Evolutionary conservation across 2,888 invertebrate genomes (phyloP).

Genomic region (Dasypogon diadema): DNA sequence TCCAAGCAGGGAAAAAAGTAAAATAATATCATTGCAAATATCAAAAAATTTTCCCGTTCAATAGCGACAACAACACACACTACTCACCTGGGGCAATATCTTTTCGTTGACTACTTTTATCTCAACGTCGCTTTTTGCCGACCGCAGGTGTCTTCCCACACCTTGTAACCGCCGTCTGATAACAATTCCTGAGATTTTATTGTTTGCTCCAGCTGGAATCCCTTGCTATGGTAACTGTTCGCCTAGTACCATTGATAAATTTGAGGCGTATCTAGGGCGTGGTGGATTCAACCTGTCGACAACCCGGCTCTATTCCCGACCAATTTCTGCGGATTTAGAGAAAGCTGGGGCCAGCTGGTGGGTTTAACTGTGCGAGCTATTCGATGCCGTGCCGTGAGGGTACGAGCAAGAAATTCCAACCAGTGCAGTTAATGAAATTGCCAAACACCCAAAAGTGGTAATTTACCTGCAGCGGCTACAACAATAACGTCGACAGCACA

Average conservation of each 20-base stretch:
- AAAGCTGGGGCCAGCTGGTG: slow-evolving; percentile 24
- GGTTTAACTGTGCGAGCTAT: slow-evolving; percentile 45
- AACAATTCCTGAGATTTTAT: slow-evolving; percentile 38
- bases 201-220: slow-evolving; percentile 13
- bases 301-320: slow-evolving; percentile 54
- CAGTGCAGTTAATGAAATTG: slow-evolving; percentile 11
- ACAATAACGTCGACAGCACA: neutral
- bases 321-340: slow-evolving; percentile 55
- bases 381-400: neutral
- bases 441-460: slow-evolving; percentile 15
- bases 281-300: slow-evolving; percentile 65
- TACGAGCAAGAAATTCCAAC: neutral
- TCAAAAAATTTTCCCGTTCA: too few species aligned
- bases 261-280: slow-evolving; percentile 70
- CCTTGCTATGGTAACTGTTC: slow-evolving; percentile 59
- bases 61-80: too few species aligned
- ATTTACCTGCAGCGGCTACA: slow-evolving; percentile 3
- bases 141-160: slow-evolving; percentile 7
- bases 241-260: slow-evolving; percentile 67
- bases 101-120: too few species aligned
- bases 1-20: too few species aligned
- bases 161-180: slow-evolving; percentile 9
- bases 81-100: too few species aligned
- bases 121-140: too few species aligned
- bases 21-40: too few species aligned